Conservation (phyloP, 2,888 invertebrate genomes). For the Drosophila recens region DNA sequence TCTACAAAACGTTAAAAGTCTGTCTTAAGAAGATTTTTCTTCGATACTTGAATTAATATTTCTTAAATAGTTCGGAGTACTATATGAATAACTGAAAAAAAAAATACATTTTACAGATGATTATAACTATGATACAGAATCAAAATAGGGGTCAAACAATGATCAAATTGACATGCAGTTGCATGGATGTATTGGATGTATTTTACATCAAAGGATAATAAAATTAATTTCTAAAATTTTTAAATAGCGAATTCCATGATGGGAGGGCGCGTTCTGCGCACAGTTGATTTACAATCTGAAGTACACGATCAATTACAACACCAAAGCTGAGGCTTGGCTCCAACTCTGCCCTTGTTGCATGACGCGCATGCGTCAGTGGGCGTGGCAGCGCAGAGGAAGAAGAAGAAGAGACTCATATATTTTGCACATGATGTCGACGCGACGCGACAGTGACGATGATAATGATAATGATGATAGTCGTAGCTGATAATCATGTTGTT, state of each 20-base stretch:
- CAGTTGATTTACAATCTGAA: constrained; percentile 47
- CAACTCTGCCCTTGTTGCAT: constrained; percentile 28
- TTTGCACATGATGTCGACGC: constrained; percentile 44
- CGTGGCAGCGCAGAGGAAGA: constrained; percentile 31
- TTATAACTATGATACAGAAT: too few species aligned
- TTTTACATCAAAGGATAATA: not conserved
- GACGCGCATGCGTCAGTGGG: constrained; percentile 44
- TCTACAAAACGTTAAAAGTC: too few species aligned
- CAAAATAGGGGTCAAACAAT: too few species aligned
- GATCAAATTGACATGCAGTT: too few species aligned
- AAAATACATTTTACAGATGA: too few species aligned
- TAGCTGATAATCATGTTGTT: constrained; percentile 39
- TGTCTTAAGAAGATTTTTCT: too few species aligned
- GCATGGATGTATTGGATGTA: too few species aligned
- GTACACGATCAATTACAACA: constrained; percentile 56
- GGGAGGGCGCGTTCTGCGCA: constrained; percentile 41
- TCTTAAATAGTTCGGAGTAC: too few species aligned
- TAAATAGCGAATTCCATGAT: constrained; percentile 28
- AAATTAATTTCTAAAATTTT: constrained; percentile 13
- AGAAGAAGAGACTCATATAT: constrained; percentile 30
- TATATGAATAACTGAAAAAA: too few species aligned
- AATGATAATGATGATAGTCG: constrained; percentile 21
- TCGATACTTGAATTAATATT: too few species aligned
- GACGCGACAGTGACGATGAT: constrained; percentile 29
- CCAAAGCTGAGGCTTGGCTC: constrained; percentile 32